Evolutionary conservation across 1,140 invertebrate species (phyloP), one percentile per base, ranked within the genome.

Genomic region (Leptonema lineaticorne): DNA sequence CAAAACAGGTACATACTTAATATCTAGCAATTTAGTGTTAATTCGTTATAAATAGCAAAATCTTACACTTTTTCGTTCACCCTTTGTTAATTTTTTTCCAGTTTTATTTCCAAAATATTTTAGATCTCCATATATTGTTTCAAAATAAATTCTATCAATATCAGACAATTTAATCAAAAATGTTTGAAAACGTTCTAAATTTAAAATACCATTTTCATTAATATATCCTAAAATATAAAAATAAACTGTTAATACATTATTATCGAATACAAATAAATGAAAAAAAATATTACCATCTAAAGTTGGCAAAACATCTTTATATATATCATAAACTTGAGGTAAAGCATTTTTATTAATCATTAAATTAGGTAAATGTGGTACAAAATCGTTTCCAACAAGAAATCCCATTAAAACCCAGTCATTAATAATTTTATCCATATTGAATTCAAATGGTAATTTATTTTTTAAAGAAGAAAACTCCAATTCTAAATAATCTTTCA

Each of bases 321-420:
- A 99, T 1, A 89, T 90, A 74, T 88, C 85, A 81, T 96, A 98
- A 33, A 99, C 82, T 41, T 92, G 78, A 0, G 93, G 90, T 53
- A 98, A 77, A 29, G 94, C 94, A 75, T 94, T 93, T 75, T 93
- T 90, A 63, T 88, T 86, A 73, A 99, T 98, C 78, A 98, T 94
- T 76, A 99, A 85, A 78, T 96, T 89, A 27, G 96, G 96, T 62
- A 98, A 82, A 81, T 97, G 87, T 0, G 96, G 96, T 74, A 99
- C 93, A 80, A 99, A 99, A 81, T 99, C 96, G 80, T 99, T 99
- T 46, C 96, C 96, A 5, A 98, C 91, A 26, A 99, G 81, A 78
- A 98, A 98, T 1, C 94, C 92, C 92, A 99, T 95, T 6, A 98
- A 79, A 2, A 98, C 88, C 92, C 89, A 89, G 68, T 89, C 88